Percentiles rank a stretch among this genome's conserved stretches.
Evolutionary conservation across 1,140 invertebrate species (phyloP).

Genomic region (Planococcus citri): DNA sequence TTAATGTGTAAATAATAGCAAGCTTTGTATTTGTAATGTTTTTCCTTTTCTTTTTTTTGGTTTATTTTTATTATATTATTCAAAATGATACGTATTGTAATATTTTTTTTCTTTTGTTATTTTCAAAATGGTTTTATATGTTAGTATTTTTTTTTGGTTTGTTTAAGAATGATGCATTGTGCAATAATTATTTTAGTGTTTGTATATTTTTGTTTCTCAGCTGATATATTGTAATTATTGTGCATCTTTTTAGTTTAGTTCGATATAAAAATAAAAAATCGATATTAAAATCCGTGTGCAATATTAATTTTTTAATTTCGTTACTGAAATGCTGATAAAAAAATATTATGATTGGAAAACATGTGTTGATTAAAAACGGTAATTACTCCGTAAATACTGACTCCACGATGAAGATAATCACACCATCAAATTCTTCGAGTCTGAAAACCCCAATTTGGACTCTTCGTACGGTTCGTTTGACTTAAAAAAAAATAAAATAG

Average conservation of each 20-base stretch:
- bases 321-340: too few species aligned
- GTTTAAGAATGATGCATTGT: conserved; percentile 11
- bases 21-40: conserved; percentile 6
- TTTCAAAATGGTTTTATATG: conserved; percentile 15
- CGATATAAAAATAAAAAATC: conserved; percentile 6
- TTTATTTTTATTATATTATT: conserved; percentile 10
- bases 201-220: conserved; percentile 5
- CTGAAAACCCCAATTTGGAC: too few species aligned
- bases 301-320: too few species aligned
- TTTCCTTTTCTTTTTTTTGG: background rate
- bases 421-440: too few species aligned
- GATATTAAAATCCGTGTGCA: background rate
- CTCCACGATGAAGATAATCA: too few species aligned
- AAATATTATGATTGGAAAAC: too few species aligned
- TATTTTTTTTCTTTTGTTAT: conserved; percentile 15
- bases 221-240: conserved; percentile 17
- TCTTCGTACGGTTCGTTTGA: too few species aligned
- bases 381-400: too few species aligned
- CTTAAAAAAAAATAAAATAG: too few species aligned
- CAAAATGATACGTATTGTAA: background rate
- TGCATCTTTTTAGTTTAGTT: conserved; percentile 19
- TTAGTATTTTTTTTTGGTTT: conserved; percentile 10
- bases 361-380: too few species aligned
- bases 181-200: conserved; percentile 15
- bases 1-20: conserved; percentile 12